Evolutionary conservation across 2,797 vertebrate species (phyloP).

Genomic region (Propithecus deckenii): DNA sequence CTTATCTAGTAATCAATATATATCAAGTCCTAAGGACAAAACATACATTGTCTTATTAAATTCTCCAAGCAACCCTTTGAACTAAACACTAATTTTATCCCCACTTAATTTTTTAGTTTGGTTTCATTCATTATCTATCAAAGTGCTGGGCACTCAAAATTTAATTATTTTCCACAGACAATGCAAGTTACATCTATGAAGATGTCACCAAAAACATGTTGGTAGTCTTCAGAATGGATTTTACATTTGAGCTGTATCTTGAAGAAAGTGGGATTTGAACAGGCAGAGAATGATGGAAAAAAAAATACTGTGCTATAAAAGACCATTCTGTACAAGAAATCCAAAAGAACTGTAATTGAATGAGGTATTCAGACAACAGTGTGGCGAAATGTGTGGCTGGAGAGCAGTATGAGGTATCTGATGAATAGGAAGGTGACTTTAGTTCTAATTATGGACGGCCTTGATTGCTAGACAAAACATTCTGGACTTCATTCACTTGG

Average conservation of each 20-base stretch:
- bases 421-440: not conserved
- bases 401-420: not conserved
- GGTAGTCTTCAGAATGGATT: not conserved
- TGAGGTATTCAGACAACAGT: not conserved
- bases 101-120: not conserved
- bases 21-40: not conserved
- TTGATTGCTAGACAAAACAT: not conserved
- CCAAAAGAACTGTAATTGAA: not conserved
- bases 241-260: conserved; percentile 1
- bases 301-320: not conserved
- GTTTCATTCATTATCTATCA: not conserved
- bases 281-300: not conserved
- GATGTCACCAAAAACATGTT: not conserved
- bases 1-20: not conserved
- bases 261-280: not conserved
- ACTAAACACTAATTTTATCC: not conserved
- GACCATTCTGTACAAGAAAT: not conserved
- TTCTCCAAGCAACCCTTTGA: not conserved
- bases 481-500: not conserved
- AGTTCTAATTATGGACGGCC: not conserved
- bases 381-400: not conserved
- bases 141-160: not conserved
- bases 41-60: not conserved
- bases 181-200: not conserved
- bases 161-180: not conserved